Conservation (phyloP, 2,113 vertebrate genomes). For the Setophaga kirtlandii region DNA sequence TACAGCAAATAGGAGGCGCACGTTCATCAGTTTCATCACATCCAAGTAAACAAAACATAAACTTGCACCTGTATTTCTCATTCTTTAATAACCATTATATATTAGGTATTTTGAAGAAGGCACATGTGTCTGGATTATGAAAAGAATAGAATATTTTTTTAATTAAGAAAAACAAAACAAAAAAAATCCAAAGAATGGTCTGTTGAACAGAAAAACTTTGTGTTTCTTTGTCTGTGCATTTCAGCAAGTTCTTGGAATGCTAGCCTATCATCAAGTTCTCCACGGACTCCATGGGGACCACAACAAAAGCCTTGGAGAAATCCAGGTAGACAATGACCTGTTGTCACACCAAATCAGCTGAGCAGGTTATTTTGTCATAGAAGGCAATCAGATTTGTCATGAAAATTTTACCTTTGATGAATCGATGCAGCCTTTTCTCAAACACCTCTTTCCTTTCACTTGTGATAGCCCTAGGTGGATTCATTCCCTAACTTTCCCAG, state of each 20-base stretch:
- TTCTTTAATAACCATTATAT: background rate
- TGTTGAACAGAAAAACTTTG: background rate
- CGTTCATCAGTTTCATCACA: background rate
- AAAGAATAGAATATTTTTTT: background rate
- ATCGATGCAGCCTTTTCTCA: background rate
- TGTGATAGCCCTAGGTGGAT: background rate
- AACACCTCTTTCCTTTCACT: accelerated
- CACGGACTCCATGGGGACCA: background rate
- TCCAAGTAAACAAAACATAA: background rate
- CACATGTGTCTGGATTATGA: background rate
- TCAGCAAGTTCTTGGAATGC: background rate
- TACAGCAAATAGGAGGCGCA: accelerated
- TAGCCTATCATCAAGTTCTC: background rate
- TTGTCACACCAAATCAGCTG: background rate
- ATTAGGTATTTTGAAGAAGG: background rate
- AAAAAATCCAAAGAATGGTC: accelerated
- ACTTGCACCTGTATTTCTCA: background rate
- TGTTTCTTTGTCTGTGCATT: background rate
- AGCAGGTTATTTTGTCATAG: background rate
- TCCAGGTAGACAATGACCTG: background rate
- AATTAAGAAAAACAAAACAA: background rate
- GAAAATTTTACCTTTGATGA: background rate
- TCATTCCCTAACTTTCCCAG: background rate
- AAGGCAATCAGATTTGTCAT: background rate
- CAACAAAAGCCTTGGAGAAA: background rate